phyloP scores from a whole-genome alignment of 1,140 invertebrate species.

The Magallana gigas region DNA sequence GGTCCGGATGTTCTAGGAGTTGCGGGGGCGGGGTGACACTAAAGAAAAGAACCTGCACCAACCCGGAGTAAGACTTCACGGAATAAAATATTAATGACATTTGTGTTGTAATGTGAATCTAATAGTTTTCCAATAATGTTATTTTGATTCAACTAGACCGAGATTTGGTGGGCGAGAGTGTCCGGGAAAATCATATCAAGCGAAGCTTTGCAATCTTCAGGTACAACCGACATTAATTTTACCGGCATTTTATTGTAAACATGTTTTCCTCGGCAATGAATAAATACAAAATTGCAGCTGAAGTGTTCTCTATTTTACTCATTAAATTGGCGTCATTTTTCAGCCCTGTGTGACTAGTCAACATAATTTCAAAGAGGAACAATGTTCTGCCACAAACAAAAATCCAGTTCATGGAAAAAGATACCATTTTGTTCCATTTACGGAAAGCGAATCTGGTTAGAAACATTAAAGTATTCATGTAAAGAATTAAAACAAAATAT shows the following conservation, averaged over 20 bases:
- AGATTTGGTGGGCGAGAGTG: constrained; percentile 48
- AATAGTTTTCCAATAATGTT: neutral
- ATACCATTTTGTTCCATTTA: constrained; percentile 2
- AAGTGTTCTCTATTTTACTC: neutral
- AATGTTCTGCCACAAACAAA: constrained; percentile 61
- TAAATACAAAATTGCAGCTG: too few relatives aligned
- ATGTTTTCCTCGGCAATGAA: too few relatives aligned
- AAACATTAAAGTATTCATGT: too few relatives aligned
- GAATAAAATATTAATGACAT: too few relatives aligned
- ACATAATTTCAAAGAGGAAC: constrained; percentile 51
- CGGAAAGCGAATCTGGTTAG: neutral
- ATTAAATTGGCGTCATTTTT: neutral
- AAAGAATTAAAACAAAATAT: too few relatives aligned
- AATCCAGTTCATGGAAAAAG: constrained; percentile 12
- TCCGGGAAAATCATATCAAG: constrained; percentile 30
- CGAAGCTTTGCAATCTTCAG: constrained; percentile 52
- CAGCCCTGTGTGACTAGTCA: constrained; percentile 54
- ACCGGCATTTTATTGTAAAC: neutral
- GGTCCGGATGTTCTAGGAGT: constrained; percentile 64
- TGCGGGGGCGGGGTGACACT: constrained; percentile 66
- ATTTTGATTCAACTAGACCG: constrained; percentile 41
- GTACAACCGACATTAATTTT: neutral
- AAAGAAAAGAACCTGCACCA: constrained; percentile 63
- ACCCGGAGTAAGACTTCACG: constrained; percentile 60
- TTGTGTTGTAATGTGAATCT: too few relatives aligned